These are phyloP conservation scores for Myiopsitta monachus DNA, from an alignment of 2,113 vertebrate genomes.

Conservation along the genomic window DNA sequence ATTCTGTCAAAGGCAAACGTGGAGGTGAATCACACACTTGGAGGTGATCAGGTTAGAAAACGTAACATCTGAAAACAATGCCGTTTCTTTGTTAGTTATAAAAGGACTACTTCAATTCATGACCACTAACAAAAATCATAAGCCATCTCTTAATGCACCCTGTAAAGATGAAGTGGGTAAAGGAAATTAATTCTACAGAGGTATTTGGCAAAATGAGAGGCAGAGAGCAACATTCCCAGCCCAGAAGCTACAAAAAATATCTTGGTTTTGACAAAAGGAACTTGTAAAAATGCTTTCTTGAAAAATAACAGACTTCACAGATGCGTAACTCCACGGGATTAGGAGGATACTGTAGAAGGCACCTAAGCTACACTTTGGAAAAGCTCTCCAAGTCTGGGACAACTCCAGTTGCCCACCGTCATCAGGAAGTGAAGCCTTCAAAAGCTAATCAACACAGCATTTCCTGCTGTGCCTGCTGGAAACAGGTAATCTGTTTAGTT, in stretches of 20 bases:
- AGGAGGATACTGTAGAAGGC: not conserved
- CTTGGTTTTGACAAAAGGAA: not conserved
- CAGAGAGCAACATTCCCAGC: not conserved
- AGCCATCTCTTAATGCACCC: not conserved
- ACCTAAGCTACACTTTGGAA: not conserved
- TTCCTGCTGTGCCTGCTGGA: slow-evolving; percentile 8
- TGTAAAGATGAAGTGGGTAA: not conserved
- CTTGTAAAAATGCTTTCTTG: not conserved
- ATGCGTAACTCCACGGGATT: fast-evolving
- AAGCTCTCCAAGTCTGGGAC: not conserved
- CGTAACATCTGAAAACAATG: not conserved
- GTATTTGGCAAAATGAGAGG: not conserved
- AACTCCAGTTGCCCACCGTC: not conserved
- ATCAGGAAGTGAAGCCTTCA: not conserved
- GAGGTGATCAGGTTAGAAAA: not conserved
- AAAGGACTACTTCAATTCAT: not conserved
- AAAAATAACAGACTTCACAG: not conserved
- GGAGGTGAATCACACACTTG: not conserved
- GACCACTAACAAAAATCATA: not conserved
- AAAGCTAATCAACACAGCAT: not conserved
- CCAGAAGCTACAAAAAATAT: not conserved
- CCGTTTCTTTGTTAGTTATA: not conserved
- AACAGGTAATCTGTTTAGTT: slow-evolving; percentile 11
- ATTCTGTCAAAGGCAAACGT: not conserved
- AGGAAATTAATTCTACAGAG: not conserved